Conservation (phyloP, 1,140 invertebrate species). For the Oppia nitens region DNA sequence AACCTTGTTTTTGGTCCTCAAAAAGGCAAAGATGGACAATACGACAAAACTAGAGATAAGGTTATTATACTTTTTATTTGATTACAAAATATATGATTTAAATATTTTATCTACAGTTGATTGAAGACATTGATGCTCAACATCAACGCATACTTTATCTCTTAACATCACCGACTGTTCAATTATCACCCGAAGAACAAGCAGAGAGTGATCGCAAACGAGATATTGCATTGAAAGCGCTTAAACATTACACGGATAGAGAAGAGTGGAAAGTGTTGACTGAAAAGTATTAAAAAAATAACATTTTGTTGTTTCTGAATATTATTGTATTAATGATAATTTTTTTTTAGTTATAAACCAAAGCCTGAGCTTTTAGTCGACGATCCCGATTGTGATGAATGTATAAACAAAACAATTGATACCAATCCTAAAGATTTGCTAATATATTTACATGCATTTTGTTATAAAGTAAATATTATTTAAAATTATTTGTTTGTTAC, state of each 20-base stretch:
- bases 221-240: slow-evolving; percentile 12
- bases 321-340: not conserved
- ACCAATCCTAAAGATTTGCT: slow-evolving; percentile 73
- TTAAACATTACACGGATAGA: slow-evolving; percentile 15
- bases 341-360: slow-evolving; percentile 28
- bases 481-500: not conserved
- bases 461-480: slow-evolving; percentile 46
- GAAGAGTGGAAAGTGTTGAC: slow-evolving; percentile 10
- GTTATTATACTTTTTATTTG: slow-evolving; percentile 20
- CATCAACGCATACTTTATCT: slow-evolving; percentile 56
- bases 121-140: slow-evolving; percentile 77
- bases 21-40: slow-evolving; percentile 78
- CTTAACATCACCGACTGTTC: not conserved
- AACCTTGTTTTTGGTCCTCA: slow-evolving; percentile 59
- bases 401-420: slow-evolving; percentile 72
- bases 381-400: slow-evolving; percentile 78
- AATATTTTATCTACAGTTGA: slow-evolving; percentile 47
- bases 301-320: not conserved
- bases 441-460: slow-evolving; percentile 89
- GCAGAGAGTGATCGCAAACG: not conserved
- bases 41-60: slow-evolving; percentile 76
- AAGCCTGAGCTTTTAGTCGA: slow-evolving; percentile 54
- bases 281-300: slow-evolving; percentile 9
- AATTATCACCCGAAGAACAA: not conserved
- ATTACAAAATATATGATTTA: not conserved